Evolutionary conservation across 2,888 invertebrate species (phyloP).

Genomic region (Barypeithes pellucidus): DNA sequence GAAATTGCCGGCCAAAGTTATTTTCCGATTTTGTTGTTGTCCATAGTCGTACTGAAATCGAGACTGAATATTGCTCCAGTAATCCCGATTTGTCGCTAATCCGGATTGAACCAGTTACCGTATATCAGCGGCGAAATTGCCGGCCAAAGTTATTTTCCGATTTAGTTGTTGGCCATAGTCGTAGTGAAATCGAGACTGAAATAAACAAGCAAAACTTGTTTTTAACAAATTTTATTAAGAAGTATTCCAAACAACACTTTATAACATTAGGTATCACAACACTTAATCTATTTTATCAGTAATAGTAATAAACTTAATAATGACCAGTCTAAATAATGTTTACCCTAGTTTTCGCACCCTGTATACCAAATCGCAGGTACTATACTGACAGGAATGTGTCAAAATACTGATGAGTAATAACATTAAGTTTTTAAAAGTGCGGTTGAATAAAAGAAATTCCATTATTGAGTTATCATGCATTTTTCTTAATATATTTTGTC

Average conservation of each 20-base stretch:
- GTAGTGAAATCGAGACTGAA: too few relatives aligned
- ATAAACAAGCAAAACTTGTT: not conserved
- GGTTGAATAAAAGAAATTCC: not conserved
- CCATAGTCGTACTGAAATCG: too few relatives aligned
- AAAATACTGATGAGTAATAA: constrained; percentile 29
- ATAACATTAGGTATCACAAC: constrained; percentile 25
- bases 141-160: too few relatives aligned
- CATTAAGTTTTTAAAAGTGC: not conserved
- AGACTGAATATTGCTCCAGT: too few relatives aligned
- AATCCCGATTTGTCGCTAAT: too few relatives aligned
- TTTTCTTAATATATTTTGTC: not conserved
- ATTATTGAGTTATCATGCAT: not conserved
- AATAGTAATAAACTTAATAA: constrained; percentile 4
- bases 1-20: too few relatives aligned
- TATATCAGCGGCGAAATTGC: too few relatives aligned
- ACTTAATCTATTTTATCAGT: constrained; percentile 9
- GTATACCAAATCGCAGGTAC: constrained; percentile 33
- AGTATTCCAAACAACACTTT: constrained; percentile 11
- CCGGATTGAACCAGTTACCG: too few relatives aligned
- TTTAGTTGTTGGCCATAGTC: too few relatives aligned
- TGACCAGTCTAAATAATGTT: constrained; percentile 18
- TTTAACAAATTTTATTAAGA: constrained; percentile 26
- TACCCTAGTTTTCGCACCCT: constrained; percentile 23
- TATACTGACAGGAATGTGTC: constrained; percentile 12
- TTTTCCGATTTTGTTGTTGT: too few relatives aligned